Percentiles rank a stretch among this genome's conserved stretches.
Conservation (phyloP, 2,113 vertebrate genomes). For the Apeltes quadracus region DNA sequence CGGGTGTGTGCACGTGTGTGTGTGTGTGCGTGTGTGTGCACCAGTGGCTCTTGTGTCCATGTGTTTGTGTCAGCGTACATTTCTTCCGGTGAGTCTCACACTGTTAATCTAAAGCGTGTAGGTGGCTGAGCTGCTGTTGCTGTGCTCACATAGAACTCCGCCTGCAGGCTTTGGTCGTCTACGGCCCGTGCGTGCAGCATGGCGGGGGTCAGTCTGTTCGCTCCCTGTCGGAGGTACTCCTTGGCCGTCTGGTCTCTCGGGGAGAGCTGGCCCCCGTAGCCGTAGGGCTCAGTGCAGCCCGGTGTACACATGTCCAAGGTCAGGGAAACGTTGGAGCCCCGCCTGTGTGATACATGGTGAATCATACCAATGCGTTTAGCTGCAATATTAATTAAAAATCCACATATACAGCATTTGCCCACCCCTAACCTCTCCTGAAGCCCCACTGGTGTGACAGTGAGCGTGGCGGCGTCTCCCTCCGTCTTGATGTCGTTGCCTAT, state of each 20-base stretch:
- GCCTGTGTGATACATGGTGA: conserved; percentile 77
- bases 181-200: conserved; percentile 91
- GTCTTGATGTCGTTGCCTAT: conserved; percentile 86
- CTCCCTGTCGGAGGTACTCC: conserved; percentile 91
- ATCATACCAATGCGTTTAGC: not conserved
- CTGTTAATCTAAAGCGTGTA: conserved; percentile 53
- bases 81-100: conserved; percentile 51
- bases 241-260: conserved; percentile 90
- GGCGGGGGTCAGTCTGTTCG: conserved; percentile 86
- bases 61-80: conserved; percentile 33
- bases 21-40: conserved; percentile 41
- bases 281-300: conserved; percentile 93
- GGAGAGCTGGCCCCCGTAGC: conserved; percentile 92
- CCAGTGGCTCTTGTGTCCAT: conserved; percentile 3
- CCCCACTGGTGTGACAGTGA: conserved; percentile 91
- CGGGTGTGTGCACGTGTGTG: conserved; percentile 44
- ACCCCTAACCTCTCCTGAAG: conserved; percentile 92
- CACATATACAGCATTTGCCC: not conserved
- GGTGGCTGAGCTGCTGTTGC: conserved; percentile 40
- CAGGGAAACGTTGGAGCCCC: conserved; percentile 97
- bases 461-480: conserved; percentile 87
- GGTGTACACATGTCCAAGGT: conserved; percentile 98
- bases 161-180: conserved; percentile 92
- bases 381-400: not conserved
- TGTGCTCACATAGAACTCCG: conserved; percentile 94